Conservation (phyloP, 2,797 vertebrate genomes). For the Pachyuromys duprasi region DNA sequence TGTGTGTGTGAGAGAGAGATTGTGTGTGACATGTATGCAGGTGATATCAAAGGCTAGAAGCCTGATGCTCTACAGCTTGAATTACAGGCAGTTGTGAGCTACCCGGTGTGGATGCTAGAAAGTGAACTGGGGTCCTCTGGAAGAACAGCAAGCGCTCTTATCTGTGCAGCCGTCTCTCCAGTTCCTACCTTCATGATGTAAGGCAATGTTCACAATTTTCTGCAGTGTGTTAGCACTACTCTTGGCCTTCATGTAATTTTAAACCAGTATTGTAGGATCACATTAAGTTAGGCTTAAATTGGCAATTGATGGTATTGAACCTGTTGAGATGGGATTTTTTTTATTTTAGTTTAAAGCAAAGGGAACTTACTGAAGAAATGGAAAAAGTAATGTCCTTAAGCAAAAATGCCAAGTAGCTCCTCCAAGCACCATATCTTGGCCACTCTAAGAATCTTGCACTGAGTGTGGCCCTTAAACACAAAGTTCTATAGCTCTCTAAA, state of each 20-base stretch:
- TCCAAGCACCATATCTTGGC: not conserved
- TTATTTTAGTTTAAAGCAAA: slow-evolving; percentile 14
- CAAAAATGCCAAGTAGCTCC: not conserved
- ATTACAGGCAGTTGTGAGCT: not conserved
- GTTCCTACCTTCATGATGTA: not conserved
- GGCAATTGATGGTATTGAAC: not conserved
- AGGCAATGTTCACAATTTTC: not conserved
- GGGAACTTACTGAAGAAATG: slow-evolving; percentile 21
- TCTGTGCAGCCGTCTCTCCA: not conserved
- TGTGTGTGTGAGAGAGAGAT: not conserved
- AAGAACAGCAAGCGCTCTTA: not conserved
- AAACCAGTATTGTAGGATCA: not conserved
- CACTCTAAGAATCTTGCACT: not conserved
- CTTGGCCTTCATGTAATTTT: slow-evolving; percentile 47
- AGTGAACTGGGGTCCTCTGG: not conserved
- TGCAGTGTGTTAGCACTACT: not conserved
- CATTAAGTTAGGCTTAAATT: slow-evolving; percentile 21
- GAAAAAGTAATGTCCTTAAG: not conserved
- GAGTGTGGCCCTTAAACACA: not conserved
- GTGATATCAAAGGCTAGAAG: not conserved
- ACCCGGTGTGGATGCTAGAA: not conserved
- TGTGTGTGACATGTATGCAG: not conserved
- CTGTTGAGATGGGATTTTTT: slow-evolving; percentile 12
- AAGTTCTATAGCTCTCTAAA: not conserved
- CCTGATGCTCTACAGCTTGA: not conserved